These are phyloP conservation scores for Eurytoma californica DNA, from an alignment of 2,888 invertebrate genomes.

Conservation along the genomic window DNA sequence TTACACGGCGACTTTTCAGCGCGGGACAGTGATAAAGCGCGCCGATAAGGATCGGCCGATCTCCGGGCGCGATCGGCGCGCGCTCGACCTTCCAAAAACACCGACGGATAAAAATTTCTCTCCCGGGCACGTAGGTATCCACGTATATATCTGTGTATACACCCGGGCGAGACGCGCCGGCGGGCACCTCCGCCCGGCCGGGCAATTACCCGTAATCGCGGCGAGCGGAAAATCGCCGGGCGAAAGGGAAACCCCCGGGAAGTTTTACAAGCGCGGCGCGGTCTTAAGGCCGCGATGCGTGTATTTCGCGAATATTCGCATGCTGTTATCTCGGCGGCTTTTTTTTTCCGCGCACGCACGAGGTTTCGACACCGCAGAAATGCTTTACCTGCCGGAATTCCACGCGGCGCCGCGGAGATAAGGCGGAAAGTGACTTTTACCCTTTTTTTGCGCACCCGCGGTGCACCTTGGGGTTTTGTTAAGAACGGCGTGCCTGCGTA, in stretches of 20 bases:
- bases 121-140: neutral
- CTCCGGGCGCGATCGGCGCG: neutral
- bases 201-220: neutral
- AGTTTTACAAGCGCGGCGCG: too few species aligned
- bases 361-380: neutral
- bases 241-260: too few species aligned
- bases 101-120: too few species aligned
- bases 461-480: too few species aligned
- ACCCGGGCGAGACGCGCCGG: neutral
- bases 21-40: slow-evolving; percentile 35
- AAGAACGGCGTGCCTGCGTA: too few species aligned
- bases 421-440: neutral
- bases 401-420: neutral
- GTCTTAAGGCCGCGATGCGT: too few species aligned
- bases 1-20: slow-evolving; percentile 23
- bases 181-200: too few species aligned
- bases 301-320: neutral
- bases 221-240: neutral
- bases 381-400: neutral
- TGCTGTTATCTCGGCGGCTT: slow-evolving; percentile 14
- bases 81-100: neutral
- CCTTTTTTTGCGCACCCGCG: too few species aligned
- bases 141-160: too few species aligned
- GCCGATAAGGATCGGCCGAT: slow-evolving; percentile 23
- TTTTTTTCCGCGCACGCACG: neutral